phyloP scores from a whole-genome alignment of 2,888 invertebrate genomes.

The Candidula unifasciata region DNA sequence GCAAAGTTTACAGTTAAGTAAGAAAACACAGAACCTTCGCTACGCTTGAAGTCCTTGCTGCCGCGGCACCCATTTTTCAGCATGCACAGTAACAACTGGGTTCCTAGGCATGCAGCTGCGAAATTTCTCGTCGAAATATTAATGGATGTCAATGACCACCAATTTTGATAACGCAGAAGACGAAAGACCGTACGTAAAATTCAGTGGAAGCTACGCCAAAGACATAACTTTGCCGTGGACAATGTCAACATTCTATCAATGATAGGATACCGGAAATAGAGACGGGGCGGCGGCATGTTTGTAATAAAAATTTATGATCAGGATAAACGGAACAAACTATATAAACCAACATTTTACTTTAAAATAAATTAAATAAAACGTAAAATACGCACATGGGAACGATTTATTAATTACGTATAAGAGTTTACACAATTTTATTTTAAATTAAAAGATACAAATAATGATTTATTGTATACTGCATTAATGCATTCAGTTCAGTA shows the following conservation, averaged over 20 bases:
- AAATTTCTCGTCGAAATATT: background rate
- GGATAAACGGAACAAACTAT: background rate
- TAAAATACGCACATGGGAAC: no score
- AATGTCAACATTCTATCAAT: constrained; percentile 19
- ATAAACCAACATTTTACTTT: no score
- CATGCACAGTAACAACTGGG: background rate
- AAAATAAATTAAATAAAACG: background rate
- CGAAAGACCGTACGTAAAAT: background rate
- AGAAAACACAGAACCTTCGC: background rate
- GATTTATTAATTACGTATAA: background rate
- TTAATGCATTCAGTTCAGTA: no score
- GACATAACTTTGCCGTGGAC: background rate
- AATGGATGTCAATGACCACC: background rate
- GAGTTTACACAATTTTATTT: no score
- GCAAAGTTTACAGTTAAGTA: no score
- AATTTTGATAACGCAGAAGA: background rate
- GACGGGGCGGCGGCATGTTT: constrained; percentile 18
- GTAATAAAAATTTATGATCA: no score
- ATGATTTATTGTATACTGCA: no score
- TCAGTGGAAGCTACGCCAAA: background rate
- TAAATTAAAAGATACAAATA: background rate
- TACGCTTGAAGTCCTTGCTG: background rate
- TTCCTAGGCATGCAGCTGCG: background rate
- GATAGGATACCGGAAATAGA: constrained; percentile 1
- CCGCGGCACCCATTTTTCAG: constrained; percentile 34